Evolutionary conservation across 2,797 vertebrate genomes (phyloP).

Genomic region (Propithecus deckenii): DNA sequence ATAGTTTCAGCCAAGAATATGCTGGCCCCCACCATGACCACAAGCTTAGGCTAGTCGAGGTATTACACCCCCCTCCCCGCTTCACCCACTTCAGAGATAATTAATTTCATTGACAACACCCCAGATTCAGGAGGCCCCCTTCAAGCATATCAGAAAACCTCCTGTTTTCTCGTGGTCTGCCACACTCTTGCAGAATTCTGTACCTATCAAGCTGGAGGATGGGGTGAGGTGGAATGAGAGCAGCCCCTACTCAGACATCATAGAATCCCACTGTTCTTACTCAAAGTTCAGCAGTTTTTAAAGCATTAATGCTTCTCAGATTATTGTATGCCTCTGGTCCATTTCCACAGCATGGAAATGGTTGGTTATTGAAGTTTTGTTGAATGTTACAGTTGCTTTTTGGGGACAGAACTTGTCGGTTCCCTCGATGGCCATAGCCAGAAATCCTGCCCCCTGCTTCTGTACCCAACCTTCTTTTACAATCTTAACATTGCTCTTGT

Average conservation of each 20-base stretch:
- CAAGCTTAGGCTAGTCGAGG: not conserved
- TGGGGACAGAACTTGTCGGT: not conserved
- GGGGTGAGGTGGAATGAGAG: not conserved
- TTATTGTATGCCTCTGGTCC: not conserved
- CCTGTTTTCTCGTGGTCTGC: not conserved
- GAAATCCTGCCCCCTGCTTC: not conserved
- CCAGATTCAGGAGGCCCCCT: not conserved
- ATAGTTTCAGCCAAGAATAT: not conserved
- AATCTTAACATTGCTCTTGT: not conserved
- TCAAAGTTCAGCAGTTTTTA: not conserved
- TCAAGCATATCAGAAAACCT: not conserved
- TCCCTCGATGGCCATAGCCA: not conserved
- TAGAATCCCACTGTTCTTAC: not conserved
- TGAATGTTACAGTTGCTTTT: not conserved
- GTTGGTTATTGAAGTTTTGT: not conserved
- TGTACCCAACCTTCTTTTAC: not conserved
- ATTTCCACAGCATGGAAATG: not conserved
- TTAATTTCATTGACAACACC: not conserved
- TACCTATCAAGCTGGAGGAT: not conserved
- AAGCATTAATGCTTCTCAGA: not conserved
- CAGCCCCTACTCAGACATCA: not conserved
- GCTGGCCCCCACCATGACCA: not conserved
- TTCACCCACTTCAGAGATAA: not conserved
- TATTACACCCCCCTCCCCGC: not conserved
- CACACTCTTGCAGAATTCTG: not conserved